These are phyloP conservation scores for Heliconius hermathena DNA, from an alignment of 1,140 invertebrate species.

Conservation along the genomic window DNA sequence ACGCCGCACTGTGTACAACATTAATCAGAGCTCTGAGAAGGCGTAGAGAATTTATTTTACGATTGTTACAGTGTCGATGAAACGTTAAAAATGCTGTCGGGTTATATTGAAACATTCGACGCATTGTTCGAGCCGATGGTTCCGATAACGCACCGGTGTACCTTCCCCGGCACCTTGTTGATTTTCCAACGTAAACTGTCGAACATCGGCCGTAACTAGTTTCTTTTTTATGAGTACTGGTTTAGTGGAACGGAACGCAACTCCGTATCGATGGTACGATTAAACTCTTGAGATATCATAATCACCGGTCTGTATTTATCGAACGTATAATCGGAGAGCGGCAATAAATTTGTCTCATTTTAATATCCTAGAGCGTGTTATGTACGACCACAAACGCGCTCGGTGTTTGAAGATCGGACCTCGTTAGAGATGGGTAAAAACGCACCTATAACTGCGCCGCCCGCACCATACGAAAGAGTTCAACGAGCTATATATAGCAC, in stretches of 20 bases:
- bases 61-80: slow-evolving; percentile 79
- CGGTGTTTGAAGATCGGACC: slow-evolving; percentile 61
- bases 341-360: slow-evolving; percentile 81
- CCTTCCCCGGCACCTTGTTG: slow-evolving; percentile 70
- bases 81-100: slow-evolving; percentile 81
- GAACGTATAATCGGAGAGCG: slow-evolving; percentile 75
- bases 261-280: slow-evolving; percentile 76
- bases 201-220: slow-evolving; percentile 66
- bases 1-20: slow-evolving; percentile 72
- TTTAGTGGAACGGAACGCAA: slow-evolving; percentile 72
- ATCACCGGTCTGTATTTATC: slow-evolving; percentile 80
- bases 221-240: slow-evolving; percentile 80
- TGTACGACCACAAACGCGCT: slow-evolving; percentile 60
- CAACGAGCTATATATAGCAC: slow-evolving; percentile 51
- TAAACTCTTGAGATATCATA: slow-evolving; percentile 78
- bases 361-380: slow-evolving; percentile 77
- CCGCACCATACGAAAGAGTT: slow-evolving; percentile 67
- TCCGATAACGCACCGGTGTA: slow-evolving; percentile 72
- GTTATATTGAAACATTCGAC: slow-evolving; percentile 78
- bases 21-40: slow-evolving; percentile 79
- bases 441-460: slow-evolving; percentile 41
- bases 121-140: slow-evolving; percentile 76
- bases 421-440: slow-evolving; percentile 57
- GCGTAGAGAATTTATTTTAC: slow-evolving; percentile 81
- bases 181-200: slow-evolving; percentile 77